A percentile compares a stretch with the other conserved stretches of the same genome.
phyloP scores from a whole-genome alignment of 2,797 vertebrate genomes.

The Merluccius polli region DNA sequence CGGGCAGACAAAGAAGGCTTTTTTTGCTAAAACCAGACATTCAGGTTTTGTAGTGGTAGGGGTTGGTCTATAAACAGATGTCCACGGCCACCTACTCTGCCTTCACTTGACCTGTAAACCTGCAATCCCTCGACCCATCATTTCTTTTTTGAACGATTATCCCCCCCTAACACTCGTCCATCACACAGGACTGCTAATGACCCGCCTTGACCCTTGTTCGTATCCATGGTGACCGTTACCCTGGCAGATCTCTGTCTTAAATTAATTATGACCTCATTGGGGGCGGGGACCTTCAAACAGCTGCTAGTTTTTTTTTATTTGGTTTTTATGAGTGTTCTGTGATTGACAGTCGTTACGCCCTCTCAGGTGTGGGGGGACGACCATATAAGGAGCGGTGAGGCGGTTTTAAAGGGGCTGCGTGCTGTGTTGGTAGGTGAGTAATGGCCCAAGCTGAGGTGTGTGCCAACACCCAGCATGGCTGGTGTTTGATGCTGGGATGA shows the following conservation, averaged over 20 bases:
- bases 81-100: too few species aligned
- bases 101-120: too few species aligned
- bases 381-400: not conserved
- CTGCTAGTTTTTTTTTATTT: not conserved
- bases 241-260: not conserved
- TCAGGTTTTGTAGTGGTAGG: not conserved
- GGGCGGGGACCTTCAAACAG: not conserved
- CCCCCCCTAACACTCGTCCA: not conserved
- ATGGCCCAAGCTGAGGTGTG: not conserved
- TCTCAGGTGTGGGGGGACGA: not conserved
- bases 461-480: too few species aligned
- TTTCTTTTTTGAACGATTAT: too few species aligned
- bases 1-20: not conserved
- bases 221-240: not conserved
- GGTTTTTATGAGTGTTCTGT: not conserved
- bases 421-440: not conserved
- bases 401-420: too few species aligned
- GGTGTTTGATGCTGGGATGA: not conserved
- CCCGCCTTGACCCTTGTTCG: not conserved
- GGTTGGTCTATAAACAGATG: too few species aligned
- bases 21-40: not conserved
- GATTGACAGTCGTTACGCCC: not conserved
- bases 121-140: too few species aligned
- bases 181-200: not conserved
- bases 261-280: not conserved